phyloP scores from a whole-genome alignment of 2,113 vertebrate species.

The Tor tambroides region DNA sequence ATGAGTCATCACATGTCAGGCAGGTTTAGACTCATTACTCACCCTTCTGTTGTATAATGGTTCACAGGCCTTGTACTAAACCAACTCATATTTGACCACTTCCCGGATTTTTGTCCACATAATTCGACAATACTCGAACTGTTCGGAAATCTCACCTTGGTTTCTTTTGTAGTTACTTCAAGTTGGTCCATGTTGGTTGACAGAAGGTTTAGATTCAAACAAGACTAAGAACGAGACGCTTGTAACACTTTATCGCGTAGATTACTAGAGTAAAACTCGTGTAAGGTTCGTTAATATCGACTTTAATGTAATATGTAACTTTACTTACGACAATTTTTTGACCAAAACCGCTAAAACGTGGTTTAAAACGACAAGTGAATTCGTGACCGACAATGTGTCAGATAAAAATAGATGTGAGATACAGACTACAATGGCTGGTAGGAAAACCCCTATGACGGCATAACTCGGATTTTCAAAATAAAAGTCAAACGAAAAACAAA shows the following conservation, averaged over 20 bases:
- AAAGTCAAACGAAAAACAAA: not conserved
- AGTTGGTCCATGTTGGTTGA: constrained; percentile 73
- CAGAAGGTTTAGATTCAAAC: constrained; percentile 20
- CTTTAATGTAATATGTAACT: not conserved
- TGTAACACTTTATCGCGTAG: not conserved
- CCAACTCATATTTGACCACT: not conserved
- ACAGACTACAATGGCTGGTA: not conserved
- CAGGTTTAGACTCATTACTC: not conserved
- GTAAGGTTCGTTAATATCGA: not conserved
- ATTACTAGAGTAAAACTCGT: not conserved
- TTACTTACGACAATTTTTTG: not conserved
- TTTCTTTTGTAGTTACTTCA: constrained; percentile 65
- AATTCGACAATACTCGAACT: not conserved
- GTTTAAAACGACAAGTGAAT: not conserved
- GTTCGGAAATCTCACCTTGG: constrained; percentile 65
- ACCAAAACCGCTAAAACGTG: not conserved
- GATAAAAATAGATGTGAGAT: constrained; percentile 30
- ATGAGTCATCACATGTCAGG: constrained; percentile 8
- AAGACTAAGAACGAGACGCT: not conserved
- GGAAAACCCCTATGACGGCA: not conserved
- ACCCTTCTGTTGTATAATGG: not conserved
- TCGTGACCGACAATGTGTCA: not conserved
- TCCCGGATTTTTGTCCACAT: not conserved
- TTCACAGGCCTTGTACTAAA: not conserved
- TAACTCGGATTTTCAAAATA: constrained; percentile 12